phyloP scores from a whole-genome alignment of 2,888 invertebrate genomes.

The Arctia plantaginis region DNA sequence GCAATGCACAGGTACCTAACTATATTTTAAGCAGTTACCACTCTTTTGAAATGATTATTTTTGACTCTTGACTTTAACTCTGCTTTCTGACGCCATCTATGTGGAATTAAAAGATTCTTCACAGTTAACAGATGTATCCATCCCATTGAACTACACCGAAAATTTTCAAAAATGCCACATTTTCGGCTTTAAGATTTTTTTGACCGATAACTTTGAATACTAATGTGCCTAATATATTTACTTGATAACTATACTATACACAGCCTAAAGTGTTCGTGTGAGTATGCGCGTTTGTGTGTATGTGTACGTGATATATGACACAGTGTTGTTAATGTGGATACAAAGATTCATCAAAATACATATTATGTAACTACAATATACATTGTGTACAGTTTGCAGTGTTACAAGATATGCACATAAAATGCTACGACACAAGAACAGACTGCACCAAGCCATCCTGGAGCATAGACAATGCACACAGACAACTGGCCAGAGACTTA shows the following conservation, averaged over 20 bases:
- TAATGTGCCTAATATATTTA: too few species aligned
- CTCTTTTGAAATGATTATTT: not conserved
- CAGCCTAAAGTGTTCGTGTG: too few species aligned
- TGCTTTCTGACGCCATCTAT: too few species aligned
- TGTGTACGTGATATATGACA: not conserved
- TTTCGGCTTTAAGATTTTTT: too few species aligned
- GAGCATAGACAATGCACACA: slow-evolving; percentile 95
- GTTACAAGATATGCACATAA: slow-evolving; percentile 93
- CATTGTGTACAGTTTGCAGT: slow-evolving; percentile 89
- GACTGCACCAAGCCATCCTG: slow-evolving; percentile 91
- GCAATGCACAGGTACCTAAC: slow-evolving; percentile 88
- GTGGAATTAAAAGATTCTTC: too few species aligned
- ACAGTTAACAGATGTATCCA: too few species aligned
- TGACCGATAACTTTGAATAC: too few species aligned
- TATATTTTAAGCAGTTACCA: not conserved
- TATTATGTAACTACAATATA: not conserved
- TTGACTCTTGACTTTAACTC: too few species aligned
- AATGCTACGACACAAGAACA: slow-evolving; percentile 94
- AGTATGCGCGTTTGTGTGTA: not conserved
- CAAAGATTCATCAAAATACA: not conserved
- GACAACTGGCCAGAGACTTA: slow-evolving; percentile 94
- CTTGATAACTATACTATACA: too few species aligned
- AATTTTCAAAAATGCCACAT: too few species aligned
- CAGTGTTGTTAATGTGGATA: not conserved
- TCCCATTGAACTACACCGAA: too few species aligned